A percentile compares a stretch with the other conserved stretches of the same genome.
Evolutionary conservation across 2,797 vertebrate species (phyloP).

Genomic region (Manis javanica): DNA sequence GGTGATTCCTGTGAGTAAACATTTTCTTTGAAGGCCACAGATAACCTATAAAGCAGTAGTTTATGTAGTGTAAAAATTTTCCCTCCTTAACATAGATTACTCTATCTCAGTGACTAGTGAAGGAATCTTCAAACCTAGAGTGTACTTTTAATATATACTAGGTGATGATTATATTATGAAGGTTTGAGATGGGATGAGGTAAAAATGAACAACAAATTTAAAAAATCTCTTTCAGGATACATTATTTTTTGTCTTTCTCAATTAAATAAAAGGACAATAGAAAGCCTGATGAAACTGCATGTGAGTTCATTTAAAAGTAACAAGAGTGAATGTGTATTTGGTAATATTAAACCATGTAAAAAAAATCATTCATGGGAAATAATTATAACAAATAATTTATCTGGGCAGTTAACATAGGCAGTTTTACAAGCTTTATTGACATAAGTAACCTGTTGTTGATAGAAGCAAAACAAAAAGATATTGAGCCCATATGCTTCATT

Average conservation of each 20-base stretch:
- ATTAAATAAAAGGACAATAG: not conserved
- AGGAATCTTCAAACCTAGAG: not conserved
- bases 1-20: not conserved
- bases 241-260: conserved; percentile 51
- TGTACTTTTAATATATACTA: not conserved
- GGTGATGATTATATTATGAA: not conserved
- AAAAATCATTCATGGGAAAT: conserved; percentile 60
- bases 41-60: not conserved
- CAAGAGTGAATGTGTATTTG: not conserved
- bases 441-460: not conserved
- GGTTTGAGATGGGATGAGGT: not conserved
- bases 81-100: not conserved
- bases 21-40: conserved; percentile 1
- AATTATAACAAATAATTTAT: conserved; percentile 65
- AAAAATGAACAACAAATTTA: not conserved
- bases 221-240: conserved; percentile 1
- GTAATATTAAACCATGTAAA: conserved; percentile 20
- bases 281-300: conserved; percentile 15
- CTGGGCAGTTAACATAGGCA: conserved; percentile 43
- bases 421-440: conserved; percentile 40
- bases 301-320: conserved; percentile 48
- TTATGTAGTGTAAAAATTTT: not conserved
- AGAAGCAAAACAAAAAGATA: not conserved
- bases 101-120: not conserved
- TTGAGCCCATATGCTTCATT: not conserved